Evolutionary conservation across 2,797 vertebrate genomes (phyloP).

Genomic region (Diplodus puntazzo): DNA sequence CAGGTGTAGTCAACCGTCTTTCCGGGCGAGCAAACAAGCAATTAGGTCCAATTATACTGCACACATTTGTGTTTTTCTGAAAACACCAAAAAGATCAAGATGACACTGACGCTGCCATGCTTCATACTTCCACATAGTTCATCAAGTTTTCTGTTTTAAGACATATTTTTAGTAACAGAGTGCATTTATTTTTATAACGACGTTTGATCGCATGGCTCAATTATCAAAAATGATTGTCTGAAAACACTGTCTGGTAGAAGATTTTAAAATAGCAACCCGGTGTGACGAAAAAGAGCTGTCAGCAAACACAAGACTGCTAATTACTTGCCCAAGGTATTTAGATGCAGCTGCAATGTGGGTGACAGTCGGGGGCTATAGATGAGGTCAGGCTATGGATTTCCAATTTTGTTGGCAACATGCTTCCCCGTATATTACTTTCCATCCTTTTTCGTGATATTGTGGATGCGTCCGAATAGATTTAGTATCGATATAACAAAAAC

Average conservation of each 20-base stretch:
- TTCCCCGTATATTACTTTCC: too few species aligned
- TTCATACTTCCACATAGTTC: neutral
- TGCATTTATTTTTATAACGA: constrained; percentile 19
- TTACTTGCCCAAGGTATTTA: constrained; percentile 1
- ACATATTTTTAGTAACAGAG: constrained; percentile 6
- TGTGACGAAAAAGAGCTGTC: constrained; percentile 13
- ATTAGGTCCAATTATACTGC: constrained; percentile 55
- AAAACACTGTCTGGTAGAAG: constrained; percentile 13
- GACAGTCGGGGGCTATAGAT: neutral
- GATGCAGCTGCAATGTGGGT: neutral
- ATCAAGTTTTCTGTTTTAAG: constrained; percentile 26
- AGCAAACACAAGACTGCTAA: constrained; percentile 6
- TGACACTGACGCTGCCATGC: neutral
- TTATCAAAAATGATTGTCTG: constrained; percentile 6
- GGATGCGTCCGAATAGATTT: too few species aligned
- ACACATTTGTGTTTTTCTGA: constrained; percentile 32
- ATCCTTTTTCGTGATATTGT: too few species aligned
- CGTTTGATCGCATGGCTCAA: constrained; percentile 30
- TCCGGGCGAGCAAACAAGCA: constrained; percentile 56
- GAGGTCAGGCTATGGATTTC: neutral
- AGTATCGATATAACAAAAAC: too few species aligned
- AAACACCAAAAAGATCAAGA: constrained; percentile 32
- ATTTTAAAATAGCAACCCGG: constrained; percentile 31
- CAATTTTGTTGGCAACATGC: neutral
- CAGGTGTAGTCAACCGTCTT: constrained; percentile 35